Base-by-base conservation (phyloP, 2,113 vertebrate genomes). In the Gambusia holbrooki region DNA sequence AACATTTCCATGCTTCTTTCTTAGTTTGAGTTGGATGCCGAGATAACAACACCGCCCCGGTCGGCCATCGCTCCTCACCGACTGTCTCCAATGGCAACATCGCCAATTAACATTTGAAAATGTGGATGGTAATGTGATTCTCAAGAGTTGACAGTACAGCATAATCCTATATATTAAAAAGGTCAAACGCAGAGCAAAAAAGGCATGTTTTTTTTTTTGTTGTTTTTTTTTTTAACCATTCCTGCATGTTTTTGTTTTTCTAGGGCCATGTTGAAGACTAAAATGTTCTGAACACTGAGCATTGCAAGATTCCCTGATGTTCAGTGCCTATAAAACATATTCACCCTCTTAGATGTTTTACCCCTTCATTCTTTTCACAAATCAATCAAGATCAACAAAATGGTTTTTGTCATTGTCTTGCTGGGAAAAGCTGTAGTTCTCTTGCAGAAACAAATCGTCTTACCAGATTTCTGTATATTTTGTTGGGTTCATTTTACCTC, bases 31-130 rank as follows among this genome's bases (percentile, higher is more conserved):
- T 82, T 76, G 70, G 42, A 79, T 68, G 77, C 32, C 29, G 2
- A 33, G 28, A 73, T 88, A 79, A 87, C 78, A 66, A 82, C 76
- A 69, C 32, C 45, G 22, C 66, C 63, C 67, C 13, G 45, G 28
- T 35, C 62, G 74, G n/a, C 35, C 51, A 63, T 14, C 54, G 10
- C n/a, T 71, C 35, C 69, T 60, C 15, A 10, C 22, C 33, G 35
- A 32, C 60, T 76, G 62, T 84, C 73, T 76, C 85, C 58, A 64
- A 75, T 1, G 45, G 45, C 45, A 48, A 48, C 45, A 48, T 48
- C 45, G 5, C 17, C 1, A 5, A 19, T 48, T 19, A 48, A 5
- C 5, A 1, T 48, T 48, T 48, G 45, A 19, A 19, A 48, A 17
- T 48, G 17, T 48, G 17, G 45, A 48, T 19, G 17, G 17, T 48